Conservation (phyloP, 2,888 invertebrate genomes). For the Sarcophaga carnaria region DNA sequence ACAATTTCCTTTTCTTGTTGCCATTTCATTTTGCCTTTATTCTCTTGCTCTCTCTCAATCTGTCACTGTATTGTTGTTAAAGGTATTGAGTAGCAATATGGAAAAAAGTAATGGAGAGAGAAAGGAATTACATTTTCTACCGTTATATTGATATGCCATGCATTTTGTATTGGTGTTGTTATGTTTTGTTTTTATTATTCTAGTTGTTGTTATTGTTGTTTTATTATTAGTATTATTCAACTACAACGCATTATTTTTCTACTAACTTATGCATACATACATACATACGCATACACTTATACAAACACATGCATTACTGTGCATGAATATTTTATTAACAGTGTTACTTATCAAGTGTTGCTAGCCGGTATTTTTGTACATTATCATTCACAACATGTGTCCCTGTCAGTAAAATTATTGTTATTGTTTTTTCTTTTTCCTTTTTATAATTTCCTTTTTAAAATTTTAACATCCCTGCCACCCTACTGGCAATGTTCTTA, state of each 20-base stretch:
- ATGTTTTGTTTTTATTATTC: not conserved
- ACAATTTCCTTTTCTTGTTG: constrained; percentile 32
- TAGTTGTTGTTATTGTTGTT: constrained; percentile 22
- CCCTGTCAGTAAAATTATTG: constrained; percentile 32
- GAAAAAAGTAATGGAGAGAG: not conserved
- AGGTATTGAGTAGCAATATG: constrained; percentile 9
- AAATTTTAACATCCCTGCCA: not conserved
- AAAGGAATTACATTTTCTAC: constrained; percentile 17
- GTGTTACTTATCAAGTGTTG: constrained; percentile 62
- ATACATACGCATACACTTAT: not conserved
- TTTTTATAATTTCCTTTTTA: not conserved
- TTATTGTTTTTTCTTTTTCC: not conserved
- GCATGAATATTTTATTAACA: constrained; percentile 33
- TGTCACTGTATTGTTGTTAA: not conserved
- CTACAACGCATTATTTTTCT: constrained; percentile 36
- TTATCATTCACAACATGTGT: constrained; percentile 61
- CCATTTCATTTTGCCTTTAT: not conserved
- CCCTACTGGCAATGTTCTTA: too few relatives aligned
- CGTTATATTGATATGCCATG: constrained; percentile 32
- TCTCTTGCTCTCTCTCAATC: not conserved
- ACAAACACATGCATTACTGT: not conserved
- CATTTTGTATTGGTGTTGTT: not conserved
- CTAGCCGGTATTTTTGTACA: constrained; percentile 65
- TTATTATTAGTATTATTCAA: constrained; percentile 28
- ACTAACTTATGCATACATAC: not conserved